A percentile compares a stretch with the other conserved stretches of the same genome.
phyloP scores from a whole-genome alignment of 64 coral and sea anemone genomes.

The Actinia equina region DNA sequence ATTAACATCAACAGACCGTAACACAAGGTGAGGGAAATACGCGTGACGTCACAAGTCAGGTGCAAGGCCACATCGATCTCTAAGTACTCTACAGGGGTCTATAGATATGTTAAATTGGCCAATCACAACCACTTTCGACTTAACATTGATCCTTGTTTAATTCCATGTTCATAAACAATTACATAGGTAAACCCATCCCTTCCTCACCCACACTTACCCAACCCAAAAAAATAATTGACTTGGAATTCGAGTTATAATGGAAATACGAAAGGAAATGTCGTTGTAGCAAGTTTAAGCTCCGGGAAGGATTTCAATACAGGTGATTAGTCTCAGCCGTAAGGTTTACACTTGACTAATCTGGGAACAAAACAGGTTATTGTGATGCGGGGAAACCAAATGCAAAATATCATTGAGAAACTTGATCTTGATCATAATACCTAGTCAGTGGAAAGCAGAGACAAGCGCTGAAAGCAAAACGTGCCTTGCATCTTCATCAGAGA shows the following conservation, averaged over 20 bases:
- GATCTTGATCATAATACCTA: conserved; percentile 40
- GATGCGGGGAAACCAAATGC: conserved; percentile 14
- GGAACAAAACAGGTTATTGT: conserved; percentile 27
- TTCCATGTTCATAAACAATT: conserved; percentile 1
- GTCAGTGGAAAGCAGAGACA: not conserved
- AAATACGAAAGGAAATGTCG: not conserved
- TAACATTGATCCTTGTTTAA: conserved; percentile 27
- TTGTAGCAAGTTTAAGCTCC: not conserved
- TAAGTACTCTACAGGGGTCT: conserved; percentile 21
- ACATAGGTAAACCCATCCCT: conserved; percentile 1
- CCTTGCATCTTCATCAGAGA: not conserved
- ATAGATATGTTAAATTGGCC: conserved; percentile 11
- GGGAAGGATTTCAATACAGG: conserved; percentile 4
- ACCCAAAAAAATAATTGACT: conserved; percentile 8
- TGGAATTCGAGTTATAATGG: not conserved
- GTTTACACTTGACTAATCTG: not conserved
- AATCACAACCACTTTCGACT: conserved; percentile 23
- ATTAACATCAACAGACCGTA: conserved; percentile 23
- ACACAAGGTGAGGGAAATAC: conserved; percentile 12
- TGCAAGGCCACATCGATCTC: conserved; percentile 3
- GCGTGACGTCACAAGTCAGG: conserved; percentile 37
- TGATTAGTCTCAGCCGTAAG: conserved; percentile 1
- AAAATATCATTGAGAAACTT: conserved; percentile 24
- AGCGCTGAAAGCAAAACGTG: conserved; percentile 11
- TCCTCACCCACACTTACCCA: conserved; percentile 10